These are phyloP conservation scores for Ennomos quercinarius DNA, from an alignment of 2,888 invertebrate genomes.

Conservation along the genomic window DNA sequence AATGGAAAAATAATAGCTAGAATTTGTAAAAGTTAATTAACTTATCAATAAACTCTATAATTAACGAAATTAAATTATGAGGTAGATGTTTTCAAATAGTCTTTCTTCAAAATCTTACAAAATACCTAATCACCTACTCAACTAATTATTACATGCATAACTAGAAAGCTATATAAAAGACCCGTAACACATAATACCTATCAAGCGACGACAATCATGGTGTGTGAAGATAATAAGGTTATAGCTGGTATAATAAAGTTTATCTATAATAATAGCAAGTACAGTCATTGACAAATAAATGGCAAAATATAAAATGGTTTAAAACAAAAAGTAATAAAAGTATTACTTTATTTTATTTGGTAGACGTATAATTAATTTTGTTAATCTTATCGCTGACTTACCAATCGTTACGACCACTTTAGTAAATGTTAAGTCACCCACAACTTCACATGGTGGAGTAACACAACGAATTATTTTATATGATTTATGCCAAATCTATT, in stretches of 20 bases:
- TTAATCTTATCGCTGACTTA: too few species aligned
- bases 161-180: conserved; percentile 56
- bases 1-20: conserved; percentile 70
- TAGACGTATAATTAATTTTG: too few species aligned
- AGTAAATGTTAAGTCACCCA: too few species aligned
- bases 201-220: conserved; percentile 17
- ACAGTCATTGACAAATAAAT: too few species aligned
- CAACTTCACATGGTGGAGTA: too few species aligned
- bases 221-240: background rate
- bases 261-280: too few species aligned
- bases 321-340: too few species aligned
- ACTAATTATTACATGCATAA: conserved; percentile 58
- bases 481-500: too few species aligned
- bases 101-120: conserved; percentile 74
- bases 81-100: conserved; percentile 84
- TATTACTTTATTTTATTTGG: too few species aligned
- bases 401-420: too few species aligned
- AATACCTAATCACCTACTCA: conserved; percentile 54
- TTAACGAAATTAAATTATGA: conserved; percentile 81
- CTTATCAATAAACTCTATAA: conserved; percentile 79
- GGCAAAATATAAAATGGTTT: too few species aligned
- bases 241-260: background rate
- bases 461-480: too few species aligned
- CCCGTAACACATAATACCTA: conserved; percentile 53
- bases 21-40: conserved; percentile 79